These are phyloP conservation scores for Dorcus hopei DNA, from an alignment of 2,888 invertebrate genomes.

Conservation along the genomic window DNA sequence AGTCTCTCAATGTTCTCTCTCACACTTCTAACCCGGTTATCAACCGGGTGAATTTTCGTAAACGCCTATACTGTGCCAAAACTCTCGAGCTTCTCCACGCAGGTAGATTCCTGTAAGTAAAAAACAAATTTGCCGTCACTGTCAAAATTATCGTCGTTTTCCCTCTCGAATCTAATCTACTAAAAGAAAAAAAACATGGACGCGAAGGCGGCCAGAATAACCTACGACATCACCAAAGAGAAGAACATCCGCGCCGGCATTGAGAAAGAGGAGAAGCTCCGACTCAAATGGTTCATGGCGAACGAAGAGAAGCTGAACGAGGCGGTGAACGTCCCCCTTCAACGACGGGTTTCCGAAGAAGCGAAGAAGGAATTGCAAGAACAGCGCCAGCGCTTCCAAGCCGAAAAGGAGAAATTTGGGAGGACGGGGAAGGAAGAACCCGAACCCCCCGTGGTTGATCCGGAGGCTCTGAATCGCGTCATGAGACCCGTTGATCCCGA, in stretches of 20 bases:
- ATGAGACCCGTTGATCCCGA: conserved; percentile 57
- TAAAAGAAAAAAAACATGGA: too few relatives aligned
- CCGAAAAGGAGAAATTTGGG: conserved; percentile 28
- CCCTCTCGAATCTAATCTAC: too few relatives aligned
- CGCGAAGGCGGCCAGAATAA: too few relatives aligned
- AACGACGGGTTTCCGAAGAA: conserved; percentile 35
- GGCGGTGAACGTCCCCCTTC: conserved; percentile 33
- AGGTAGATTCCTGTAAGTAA: too few relatives aligned
- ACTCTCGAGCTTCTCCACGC: too few relatives aligned
- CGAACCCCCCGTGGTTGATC: conserved; percentile 25
- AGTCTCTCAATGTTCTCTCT: too few relatives aligned
- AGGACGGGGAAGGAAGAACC: conserved; percentile 21
- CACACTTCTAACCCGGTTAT: too few relatives aligned
- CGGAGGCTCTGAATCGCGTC: conserved; percentile 26
- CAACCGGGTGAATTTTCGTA: too few relatives aligned
- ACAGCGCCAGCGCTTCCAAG: conserved; percentile 27
- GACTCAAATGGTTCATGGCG: conserved; percentile 44
- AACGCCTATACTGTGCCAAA: too few relatives aligned
- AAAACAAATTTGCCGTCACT: neutral
- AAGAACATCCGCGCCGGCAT: conserved; percentile 15
- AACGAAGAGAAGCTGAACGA: conserved; percentile 41
- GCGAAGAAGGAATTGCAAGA: conserved; percentile 32
- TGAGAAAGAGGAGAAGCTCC: conserved; percentile 40
- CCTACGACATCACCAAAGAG: too few relatives aligned
- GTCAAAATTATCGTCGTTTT: conserved; percentile 1